Evolutionary conservation across 2,113 vertebrate genomes (phyloP).

Genomic region (Vidua chalybeata): DNA sequence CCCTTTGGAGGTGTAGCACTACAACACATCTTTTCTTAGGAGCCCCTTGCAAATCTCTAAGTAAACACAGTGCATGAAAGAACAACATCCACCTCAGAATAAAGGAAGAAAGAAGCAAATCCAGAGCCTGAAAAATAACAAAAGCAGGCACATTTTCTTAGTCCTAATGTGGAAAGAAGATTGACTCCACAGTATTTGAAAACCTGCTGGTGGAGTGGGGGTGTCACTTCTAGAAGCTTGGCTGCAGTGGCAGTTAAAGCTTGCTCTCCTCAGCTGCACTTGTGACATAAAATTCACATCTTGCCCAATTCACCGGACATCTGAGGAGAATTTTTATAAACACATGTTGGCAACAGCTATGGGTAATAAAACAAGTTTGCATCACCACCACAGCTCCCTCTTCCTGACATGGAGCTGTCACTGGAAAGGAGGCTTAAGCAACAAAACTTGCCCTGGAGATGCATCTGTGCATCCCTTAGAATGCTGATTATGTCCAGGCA

Average conservation of each 20-base stretch:
- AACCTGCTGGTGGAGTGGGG: neutral
- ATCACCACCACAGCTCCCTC: neutral
- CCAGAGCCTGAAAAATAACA: neutral
- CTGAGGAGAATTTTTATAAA: neutral
- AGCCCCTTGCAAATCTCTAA: neutral
- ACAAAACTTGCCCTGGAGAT: neutral
- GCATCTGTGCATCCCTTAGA: neutral
- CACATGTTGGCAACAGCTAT: neutral
- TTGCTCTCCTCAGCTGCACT: neutral
- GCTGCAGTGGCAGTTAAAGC: neutral
- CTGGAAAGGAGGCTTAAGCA: neutral
- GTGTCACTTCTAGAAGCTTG: neutral
- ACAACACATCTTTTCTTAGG: neutral
- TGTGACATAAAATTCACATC: neutral
- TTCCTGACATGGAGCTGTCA: neutral
- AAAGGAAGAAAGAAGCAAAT: neutral
- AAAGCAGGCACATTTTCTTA: neutral
- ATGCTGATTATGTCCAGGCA: neutral
- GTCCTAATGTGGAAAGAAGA: neutral
- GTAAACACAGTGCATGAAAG: neutral
- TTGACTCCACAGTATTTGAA: neutral
- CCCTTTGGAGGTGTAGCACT: neutral
- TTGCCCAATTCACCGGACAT: neutral
- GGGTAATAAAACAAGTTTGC: neutral
- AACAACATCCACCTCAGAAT: fast-evolving